Conservation (phyloP, 2,797 vertebrate genomes). For the Mormyrus proboscirostris region DNA sequence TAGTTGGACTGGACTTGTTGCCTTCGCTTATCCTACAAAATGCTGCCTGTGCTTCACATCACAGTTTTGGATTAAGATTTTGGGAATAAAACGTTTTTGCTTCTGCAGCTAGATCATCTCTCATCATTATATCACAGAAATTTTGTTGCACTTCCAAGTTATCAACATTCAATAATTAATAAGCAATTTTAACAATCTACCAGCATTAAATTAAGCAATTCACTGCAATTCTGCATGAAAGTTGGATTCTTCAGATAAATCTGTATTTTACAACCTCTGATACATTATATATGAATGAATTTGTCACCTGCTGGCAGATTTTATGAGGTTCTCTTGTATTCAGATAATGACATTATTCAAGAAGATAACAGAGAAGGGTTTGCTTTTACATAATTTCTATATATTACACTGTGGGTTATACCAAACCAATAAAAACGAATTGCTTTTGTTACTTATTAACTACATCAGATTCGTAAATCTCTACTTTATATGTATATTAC, state of each 20-base stretch:
- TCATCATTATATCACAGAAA: neutral
- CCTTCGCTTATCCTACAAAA: neutral
- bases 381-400: neutral
- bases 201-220: neutral
- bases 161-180: neutral
- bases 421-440: neutral
- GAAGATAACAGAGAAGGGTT: slow-evolving; percentile 9
- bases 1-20: neutral
- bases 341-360: neutral
- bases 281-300: slow-evolving; percentile 28
- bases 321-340: neutral
- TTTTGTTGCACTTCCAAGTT: neutral
- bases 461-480: neutral
- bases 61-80: neutral
- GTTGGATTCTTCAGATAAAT: neutral
- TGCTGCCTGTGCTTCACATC: neutral
- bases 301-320: slow-evolving; percentile 19
- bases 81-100: neutral
- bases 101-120: neutral
- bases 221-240: neutral
- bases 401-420: neutral
- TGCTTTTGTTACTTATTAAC: neutral
- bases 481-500: neutral
- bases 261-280: slow-evolving; percentile 8
- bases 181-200: neutral